Evolutionary conservation across 1,140 invertebrate genomes (phyloP), one percentile per base, ranked within the genome.

Genomic region (Nilaparvata lugens): DNA sequence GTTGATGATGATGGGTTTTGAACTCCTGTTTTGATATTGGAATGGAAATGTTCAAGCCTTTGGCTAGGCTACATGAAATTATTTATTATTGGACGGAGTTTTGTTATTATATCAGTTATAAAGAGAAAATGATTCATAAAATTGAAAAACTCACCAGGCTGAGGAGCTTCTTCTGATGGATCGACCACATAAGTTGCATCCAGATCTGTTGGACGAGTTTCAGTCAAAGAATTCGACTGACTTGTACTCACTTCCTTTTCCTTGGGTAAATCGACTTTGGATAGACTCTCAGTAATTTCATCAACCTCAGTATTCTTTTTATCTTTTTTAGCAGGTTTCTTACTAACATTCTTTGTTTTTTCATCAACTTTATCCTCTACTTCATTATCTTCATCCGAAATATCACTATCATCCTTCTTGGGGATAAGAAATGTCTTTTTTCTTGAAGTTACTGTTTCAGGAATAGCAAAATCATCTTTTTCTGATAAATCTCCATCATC

Each of bases 401-500:
- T 11, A 40, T 60, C 52, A 31, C n/a, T n/a, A n/a, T 64, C 61
- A 54, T 5, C 2, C 19, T 21, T 23, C 21, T 40, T 5, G 2
- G n/a, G 23, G 16, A 56, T 35, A 18, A 16, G 2, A 6, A 35
- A 35, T 54, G 57, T 13, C 19, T 61, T 58, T 13, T 61, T 56
- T 31, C 31, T 48, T 13, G 58, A n/a, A n/a, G n/a, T 58, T 40
- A 43, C 38, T 0, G 18, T 18, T 25, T 62, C 35, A n/a, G 56
- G 23, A 45, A 19, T 42, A 16, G 35, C 48, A 35, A 67, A 65
- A 54, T 65, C 62, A 58, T 57, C 60, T 56, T 64, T 56, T 43
- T 60, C 55, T 57, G 64, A 58, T 58, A 57, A 55, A 45, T 65
- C 61, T 24, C 63, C 61, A 43, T 63, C 55, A 42, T 61, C 60